A percentile compares a stretch with the other conserved stretches of the same genome.
Conservation (phyloP, 2,888 invertebrate genomes). For the Dyspetes luteomarginatus region DNA sequence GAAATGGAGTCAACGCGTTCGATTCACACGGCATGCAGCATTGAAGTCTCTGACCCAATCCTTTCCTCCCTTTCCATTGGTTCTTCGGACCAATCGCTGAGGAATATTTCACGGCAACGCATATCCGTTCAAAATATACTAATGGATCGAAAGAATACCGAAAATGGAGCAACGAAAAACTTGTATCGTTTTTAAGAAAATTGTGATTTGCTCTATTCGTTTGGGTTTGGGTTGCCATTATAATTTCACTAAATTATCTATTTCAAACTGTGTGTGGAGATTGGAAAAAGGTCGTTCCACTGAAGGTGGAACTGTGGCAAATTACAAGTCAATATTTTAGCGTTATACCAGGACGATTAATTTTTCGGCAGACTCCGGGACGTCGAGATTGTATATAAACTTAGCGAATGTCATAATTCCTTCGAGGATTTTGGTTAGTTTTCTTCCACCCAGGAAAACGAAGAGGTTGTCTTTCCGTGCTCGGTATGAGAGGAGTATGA, state of each 20-base stretch:
- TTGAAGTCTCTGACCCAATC: conserved; percentile 74
- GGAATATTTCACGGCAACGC: conserved; percentile 6
- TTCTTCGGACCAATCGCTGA: conserved; percentile 27
- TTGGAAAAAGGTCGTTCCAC: no score
- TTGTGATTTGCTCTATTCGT: neutral
- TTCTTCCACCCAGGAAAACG: conserved; percentile 30
- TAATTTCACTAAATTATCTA: no score
- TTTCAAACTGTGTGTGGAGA: no score
- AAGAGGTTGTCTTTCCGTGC: conserved; percentile 11
- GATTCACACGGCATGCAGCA: conserved; percentile 68
- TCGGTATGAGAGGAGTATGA: conserved; percentile 42
- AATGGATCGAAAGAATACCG: neutral
- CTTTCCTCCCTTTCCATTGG: conserved; percentile 47
- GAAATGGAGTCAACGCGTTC: conserved; percentile 54
- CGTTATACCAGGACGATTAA: neutral
- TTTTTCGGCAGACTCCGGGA: neutral
- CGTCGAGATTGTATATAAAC: conserved; percentile 35
- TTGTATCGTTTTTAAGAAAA: neutral
- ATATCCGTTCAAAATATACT: neutral
- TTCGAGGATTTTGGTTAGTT: conserved; percentile 39
- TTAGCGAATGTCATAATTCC: conserved; percentile 47
- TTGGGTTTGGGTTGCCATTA: no score
- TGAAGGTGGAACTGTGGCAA: no score
- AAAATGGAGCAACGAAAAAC: neutral
- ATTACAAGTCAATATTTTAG: conserved; percentile 15